Conservation (phyloP, 2,888 invertebrate genomes). For the Serrognathus titanus region DNA sequence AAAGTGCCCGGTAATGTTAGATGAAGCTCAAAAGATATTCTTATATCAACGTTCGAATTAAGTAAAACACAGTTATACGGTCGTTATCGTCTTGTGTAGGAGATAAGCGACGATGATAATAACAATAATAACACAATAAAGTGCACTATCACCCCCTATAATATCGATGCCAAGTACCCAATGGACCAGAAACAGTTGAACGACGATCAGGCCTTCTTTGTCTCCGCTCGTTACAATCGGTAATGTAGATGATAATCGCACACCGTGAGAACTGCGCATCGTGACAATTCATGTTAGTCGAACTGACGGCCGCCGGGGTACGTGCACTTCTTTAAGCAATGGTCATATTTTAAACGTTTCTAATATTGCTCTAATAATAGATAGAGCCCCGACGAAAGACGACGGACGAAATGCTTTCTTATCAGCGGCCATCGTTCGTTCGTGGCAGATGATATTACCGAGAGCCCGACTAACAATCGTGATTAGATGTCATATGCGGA, state of each 20-base stretch:
- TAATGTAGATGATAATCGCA: constrained; percentile 44
- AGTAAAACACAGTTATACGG: not conserved
- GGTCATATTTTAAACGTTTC: not conserved
- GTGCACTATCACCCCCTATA: constrained; percentile 3
- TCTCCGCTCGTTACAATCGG: constrained; percentile 37
- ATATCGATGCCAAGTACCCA: constrained; percentile 12
- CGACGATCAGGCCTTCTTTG: constrained; percentile 17
- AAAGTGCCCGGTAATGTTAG: no score
- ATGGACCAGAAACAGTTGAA: constrained; percentile 30
- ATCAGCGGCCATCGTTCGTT: not conserved
- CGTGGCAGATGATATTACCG: not conserved
- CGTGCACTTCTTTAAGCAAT: constrained; percentile 16
- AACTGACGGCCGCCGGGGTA: constrained; percentile 31
- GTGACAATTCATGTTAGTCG: constrained; percentile 40
- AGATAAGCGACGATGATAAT: constrained; percentile 1
- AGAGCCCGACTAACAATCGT: not conserved
- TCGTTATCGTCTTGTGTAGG: not conserved
- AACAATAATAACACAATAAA: constrained; percentile 3
- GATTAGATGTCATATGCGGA: not conserved
- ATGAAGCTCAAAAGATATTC: no score
- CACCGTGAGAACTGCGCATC: constrained; percentile 41
- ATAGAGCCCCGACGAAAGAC: not conserved
- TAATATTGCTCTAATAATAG: constrained; percentile 4
- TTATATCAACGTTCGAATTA: not conserved
- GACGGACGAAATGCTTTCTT: not conserved